Percentiles rank a stretch among this genome's conserved stretches.
These are phyloP conservation scores for Rhincodon typus DNA, from an alignment of 2,797 vertebrate genomes.

Conservation along the genomic window DNA sequence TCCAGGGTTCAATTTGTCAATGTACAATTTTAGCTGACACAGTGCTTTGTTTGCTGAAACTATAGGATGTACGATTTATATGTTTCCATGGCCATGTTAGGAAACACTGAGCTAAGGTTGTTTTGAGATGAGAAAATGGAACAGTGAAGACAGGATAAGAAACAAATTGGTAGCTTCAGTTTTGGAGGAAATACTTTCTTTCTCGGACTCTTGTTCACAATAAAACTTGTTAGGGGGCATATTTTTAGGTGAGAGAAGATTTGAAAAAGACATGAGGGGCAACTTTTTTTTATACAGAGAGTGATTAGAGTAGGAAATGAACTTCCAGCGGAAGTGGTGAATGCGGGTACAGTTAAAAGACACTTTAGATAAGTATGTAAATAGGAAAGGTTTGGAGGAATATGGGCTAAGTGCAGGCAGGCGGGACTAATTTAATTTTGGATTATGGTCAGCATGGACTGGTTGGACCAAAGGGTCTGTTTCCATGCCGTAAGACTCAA, in stretches of 20 bases:
- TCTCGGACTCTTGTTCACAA: neutral
- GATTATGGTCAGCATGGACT: too few species aligned
- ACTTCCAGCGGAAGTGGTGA: too few species aligned
- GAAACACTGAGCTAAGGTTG: neutral
- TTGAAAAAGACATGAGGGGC: too few species aligned
- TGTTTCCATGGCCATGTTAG: neutral
- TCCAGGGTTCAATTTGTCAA: neutral
- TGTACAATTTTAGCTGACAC: neutral
- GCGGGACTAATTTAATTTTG: too few species aligned
- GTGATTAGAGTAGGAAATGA: too few species aligned
- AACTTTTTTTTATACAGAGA: too few species aligned
- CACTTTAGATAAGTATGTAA: too few species aligned
- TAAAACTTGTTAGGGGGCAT: neutral
- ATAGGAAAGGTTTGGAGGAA: too few species aligned
- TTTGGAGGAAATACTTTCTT: neutral
- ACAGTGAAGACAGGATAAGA: neutral
- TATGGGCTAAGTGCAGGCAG: too few species aligned
- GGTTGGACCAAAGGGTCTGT: too few species aligned
- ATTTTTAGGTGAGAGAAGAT: too few species aligned
- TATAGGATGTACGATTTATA: neutral
- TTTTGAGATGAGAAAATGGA: neutral
- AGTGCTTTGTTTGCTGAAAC: neutral
- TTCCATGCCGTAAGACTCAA: neutral
- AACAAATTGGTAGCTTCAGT: neutral
- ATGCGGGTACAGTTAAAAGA: too few species aligned